Evolutionary conservation across 2,797 vertebrate species (phyloP).

Genomic region (Eupleurogrammus muticus): DNA sequence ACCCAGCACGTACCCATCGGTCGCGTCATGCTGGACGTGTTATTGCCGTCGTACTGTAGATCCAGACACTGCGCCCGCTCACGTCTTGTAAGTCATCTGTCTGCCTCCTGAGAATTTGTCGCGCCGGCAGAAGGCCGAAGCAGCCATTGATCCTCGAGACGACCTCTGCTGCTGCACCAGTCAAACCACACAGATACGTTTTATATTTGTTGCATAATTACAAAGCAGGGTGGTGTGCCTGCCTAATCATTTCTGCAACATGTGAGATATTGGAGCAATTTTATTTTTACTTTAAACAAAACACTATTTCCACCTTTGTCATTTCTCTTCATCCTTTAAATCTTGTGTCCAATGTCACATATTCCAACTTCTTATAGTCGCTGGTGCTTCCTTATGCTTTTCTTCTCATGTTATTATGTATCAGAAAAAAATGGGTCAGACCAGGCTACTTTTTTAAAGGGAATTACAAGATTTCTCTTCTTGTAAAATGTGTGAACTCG

Average conservation of each 20-base stretch:
- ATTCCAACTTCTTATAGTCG: neutral
- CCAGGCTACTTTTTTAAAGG: slow-evolving; percentile 3
- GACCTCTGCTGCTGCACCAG: slow-evolving; percentile 13
- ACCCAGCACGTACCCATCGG: slow-evolving; percentile 46
- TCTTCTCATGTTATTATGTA: no score
- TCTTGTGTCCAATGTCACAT: no score
- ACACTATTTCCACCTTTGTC: neutral
- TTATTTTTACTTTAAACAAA: no score
- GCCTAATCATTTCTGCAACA: neutral
- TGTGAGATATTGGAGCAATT: neutral
- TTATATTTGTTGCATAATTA: neutral
- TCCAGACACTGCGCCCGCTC: slow-evolving; percentile 42
- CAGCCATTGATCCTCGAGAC: slow-evolving; percentile 27
- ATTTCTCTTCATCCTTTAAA: neutral
- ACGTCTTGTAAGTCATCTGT: slow-evolving; percentile 28
- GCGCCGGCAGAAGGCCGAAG: slow-evolving; percentile 20
- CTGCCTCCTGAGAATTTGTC: slow-evolving; percentile 33
- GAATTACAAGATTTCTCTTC: neutral
- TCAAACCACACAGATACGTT: neutral
- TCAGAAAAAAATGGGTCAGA: slow-evolving; percentile 4
- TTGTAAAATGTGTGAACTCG: neutral
- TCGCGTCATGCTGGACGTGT: slow-evolving; percentile 38
- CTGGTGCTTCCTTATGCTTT: neutral
- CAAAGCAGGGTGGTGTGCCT: neutral
- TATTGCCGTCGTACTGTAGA: slow-evolving; percentile 40